Conservation (phyloP, 2,888 invertebrate genomes). For the Caenorhabditis sulstoni region DNA sequence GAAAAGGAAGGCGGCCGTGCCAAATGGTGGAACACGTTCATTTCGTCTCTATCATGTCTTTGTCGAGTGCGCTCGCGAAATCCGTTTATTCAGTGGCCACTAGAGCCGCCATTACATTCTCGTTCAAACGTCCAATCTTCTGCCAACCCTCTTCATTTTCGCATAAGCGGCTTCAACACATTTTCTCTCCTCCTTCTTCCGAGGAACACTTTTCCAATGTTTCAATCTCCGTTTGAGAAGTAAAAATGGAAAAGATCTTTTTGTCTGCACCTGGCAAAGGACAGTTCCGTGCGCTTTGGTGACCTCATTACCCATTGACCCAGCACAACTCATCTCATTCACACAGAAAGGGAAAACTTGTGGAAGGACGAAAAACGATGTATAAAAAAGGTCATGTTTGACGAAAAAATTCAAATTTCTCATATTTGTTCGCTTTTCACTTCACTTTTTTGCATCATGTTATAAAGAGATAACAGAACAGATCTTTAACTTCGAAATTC, state of each 20-base stretch:
- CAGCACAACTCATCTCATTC: not conserved
- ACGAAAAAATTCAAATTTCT: not conserved
- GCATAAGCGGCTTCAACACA: no score
- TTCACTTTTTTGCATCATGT: no score
- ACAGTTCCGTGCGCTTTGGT: slow-evolving; percentile 7
- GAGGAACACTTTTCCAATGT: slow-evolving; percentile 1
- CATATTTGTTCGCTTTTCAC: no score
- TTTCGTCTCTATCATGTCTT: slow-evolving; percentile 26
- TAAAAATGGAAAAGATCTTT: not conserved
- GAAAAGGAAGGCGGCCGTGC: slow-evolving; percentile 1
- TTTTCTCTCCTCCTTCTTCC: not conserved
- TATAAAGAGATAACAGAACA: no score
- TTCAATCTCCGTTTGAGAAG: not conserved
- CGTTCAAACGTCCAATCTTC: not conserved
- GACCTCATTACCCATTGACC: slow-evolving; percentile 11
- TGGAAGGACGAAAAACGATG: not conserved
- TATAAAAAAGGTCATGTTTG: slow-evolving; percentile 4
- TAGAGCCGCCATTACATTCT: not conserved
- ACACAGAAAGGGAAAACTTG: no score
- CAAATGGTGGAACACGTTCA: slow-evolving; percentile 32
- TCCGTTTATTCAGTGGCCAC: slow-evolving; percentile 11
- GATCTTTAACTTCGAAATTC: not conserved
- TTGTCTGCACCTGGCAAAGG: not conserved
- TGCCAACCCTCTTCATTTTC: not conserved
- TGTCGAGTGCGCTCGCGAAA: slow-evolving; percentile 34